Evolutionary conservation across 2,113 vertebrate genomes (phyloP).

Genomic region (Naja naja): DNA sequence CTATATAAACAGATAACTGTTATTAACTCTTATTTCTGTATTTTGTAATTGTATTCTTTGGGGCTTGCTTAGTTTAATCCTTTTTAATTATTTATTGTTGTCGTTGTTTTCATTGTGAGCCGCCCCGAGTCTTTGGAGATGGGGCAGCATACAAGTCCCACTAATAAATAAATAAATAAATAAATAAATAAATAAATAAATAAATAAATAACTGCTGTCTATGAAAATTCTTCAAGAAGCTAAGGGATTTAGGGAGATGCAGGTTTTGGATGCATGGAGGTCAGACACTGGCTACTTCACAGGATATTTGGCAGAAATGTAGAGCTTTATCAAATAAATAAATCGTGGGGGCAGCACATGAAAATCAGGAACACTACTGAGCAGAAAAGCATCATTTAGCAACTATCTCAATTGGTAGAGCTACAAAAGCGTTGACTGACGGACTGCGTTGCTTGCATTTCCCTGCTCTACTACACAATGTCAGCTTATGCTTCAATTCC

Average conservation of each 20-base stretch:
- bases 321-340: background rate
- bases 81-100: too few relatives aligned
- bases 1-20: background rate
- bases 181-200: too few relatives aligned
- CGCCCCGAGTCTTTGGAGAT: too few relatives aligned
- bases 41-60: too few relatives aligned
- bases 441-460: slow-evolving; percentile 48
- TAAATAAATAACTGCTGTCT: background rate
- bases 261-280: background rate
- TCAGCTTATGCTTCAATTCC: slow-evolving; percentile 70
- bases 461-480: slow-evolving; percentile 53
- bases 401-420: slow-evolving; percentile 9
- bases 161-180: too few relatives aligned
- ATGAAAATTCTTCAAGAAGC: background rate
- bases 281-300: background rate
- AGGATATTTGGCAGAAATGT: background rate
- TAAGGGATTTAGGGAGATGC: background rate
- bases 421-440: slow-evolving; percentile 43
- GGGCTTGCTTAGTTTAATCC: too few relatives aligned
- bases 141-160: too few relatives aligned
- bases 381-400: background rate
- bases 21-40: too few relatives aligned
- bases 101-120: too few relatives aligned
- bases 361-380: background rate
- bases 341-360: background rate